Evolutionary conservation across 2,797 vertebrate genomes (phyloP).

Genomic region (Taeniopygia guttata): DNA sequence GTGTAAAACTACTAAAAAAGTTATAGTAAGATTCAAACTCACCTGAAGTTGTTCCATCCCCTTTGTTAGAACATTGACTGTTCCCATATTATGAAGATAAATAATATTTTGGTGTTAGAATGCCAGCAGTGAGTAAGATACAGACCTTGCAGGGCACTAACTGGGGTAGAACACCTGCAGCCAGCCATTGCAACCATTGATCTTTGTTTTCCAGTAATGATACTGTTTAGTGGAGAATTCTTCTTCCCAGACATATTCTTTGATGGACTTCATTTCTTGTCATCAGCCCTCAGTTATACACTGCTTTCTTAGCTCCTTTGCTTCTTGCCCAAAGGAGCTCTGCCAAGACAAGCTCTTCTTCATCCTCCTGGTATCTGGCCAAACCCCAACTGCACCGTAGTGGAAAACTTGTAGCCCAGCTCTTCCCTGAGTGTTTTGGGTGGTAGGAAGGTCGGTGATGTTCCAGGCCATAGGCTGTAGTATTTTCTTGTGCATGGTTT

Average conservation of each 20-base stretch:
- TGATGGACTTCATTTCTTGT: background rate
- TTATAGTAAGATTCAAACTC: background rate
- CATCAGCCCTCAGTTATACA: background rate
- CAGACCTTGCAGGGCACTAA: fast-evolving
- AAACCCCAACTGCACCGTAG: slow-evolving; percentile 45
- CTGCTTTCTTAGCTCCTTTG: slow-evolving; percentile 30
- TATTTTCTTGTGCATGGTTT: background rate
- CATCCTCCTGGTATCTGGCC: slow-evolving; percentile 47
- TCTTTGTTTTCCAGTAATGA: background rate
- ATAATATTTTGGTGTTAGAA: background rate
- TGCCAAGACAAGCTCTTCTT: slow-evolving; percentile 64
- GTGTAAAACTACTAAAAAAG: background rate
- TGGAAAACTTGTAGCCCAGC: slow-evolving; percentile 35
- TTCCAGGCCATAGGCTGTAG: background rate
- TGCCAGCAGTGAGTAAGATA: fast-evolving
- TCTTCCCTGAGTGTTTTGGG: background rate
- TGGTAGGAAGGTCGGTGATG: background rate
- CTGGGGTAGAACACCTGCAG: background rate
- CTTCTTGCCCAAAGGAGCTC: slow-evolving; percentile 27
- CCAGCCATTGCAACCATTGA: fast-evolving
- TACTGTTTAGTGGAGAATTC: background rate
- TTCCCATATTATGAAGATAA: background rate
- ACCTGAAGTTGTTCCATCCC: background rate
- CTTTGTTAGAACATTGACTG: background rate
- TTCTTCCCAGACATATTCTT: background rate